These are phyloP conservation scores for Aplocera efformata DNA, from an alignment of 2,888 invertebrate species.

Conservation along the genomic window DNA sequence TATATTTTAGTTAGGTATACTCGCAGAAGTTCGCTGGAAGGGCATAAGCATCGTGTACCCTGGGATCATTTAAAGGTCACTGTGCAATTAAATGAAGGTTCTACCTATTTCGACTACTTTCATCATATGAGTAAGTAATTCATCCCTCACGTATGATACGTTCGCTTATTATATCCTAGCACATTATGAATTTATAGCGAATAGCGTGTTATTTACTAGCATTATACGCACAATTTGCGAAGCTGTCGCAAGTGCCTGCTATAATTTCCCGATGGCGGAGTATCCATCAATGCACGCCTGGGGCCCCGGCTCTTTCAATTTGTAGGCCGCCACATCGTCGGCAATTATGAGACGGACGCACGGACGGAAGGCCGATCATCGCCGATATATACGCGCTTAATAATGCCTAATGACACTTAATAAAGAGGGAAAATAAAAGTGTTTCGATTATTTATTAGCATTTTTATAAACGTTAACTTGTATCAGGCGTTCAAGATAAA, in stretches of 20 bases:
- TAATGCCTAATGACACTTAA: slow-evolving; percentile 79
- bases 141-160: slow-evolving; percentile 46
- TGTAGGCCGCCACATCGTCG: slow-evolving; percentile 75
- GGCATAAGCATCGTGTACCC: too few relatives aligned
- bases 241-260: slow-evolving; percentile 77
- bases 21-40: too few relatives aligned
- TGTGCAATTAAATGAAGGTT: too few relatives aligned
- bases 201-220: slow-evolving; percentile 74
- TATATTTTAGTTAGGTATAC: too few relatives aligned
- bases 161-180: slow-evolving; percentile 51
- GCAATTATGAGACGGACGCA: slow-evolving; percentile 60
- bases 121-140: slow-evolving; percentile 24
- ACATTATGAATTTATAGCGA: slow-evolving; percentile 69
- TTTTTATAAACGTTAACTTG: slow-evolving; percentile 34
- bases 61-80: too few relatives aligned
- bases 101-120: too few relatives aligned
- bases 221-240: slow-evolving; percentile 80
- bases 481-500: too few relatives aligned
- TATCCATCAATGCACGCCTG: slow-evolving; percentile 77
- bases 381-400: slow-evolving; percentile 75
- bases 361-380: slow-evolving; percentile 77
- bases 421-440: slow-evolving; percentile 76
- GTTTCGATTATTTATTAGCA: slow-evolving; percentile 69
- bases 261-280: slow-evolving; percentile 78
- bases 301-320: slow-evolving; percentile 78